These are phyloP conservation scores for Lasioglossum marginatum DNA, from an alignment of 2,888 invertebrate genomes.

Conservation along the genomic window DNA sequence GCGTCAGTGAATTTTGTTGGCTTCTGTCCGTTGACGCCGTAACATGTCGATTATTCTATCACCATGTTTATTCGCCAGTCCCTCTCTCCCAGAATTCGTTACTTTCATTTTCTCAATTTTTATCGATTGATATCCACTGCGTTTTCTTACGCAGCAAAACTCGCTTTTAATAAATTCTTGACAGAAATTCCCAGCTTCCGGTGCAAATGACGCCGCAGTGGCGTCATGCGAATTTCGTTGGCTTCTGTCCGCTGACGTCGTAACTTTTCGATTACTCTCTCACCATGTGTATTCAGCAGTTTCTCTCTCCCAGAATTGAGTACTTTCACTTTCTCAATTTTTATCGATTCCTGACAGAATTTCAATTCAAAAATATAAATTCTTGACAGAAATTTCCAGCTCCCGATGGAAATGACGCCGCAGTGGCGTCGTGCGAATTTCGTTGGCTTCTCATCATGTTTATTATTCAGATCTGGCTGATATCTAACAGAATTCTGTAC, in stretches of 20 bases:
- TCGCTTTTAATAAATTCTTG: no score
- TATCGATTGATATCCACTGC: background rate
- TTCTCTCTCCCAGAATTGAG: background rate
- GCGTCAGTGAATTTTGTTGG: background rate
- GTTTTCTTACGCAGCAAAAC: background rate
- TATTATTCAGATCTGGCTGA: no score
- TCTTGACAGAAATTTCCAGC: no score
- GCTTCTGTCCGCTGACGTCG: background rate
- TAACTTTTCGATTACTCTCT: background rate
- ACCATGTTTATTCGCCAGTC: background rate
- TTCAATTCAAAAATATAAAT: no score
- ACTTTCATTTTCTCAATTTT: background rate
- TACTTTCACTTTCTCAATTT: no score
- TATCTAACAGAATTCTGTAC: background rate
- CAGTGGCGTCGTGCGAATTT: background rate
- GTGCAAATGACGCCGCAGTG: background rate
- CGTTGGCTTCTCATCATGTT: background rate
- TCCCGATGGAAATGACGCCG: no score
- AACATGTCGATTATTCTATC: background rate
- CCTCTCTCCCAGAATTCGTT: background rate
- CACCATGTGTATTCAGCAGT: background rate
- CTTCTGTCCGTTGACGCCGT: background rate
- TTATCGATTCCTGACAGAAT: no score
- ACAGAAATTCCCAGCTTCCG: no score
- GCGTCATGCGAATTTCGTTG: background rate